A percentile compares a stretch with the other conserved stretches of the same genome.
phyloP scores from a whole-genome alignment of 2,888 invertebrate genomes.

The Pemphredon lugubris region DNA sequence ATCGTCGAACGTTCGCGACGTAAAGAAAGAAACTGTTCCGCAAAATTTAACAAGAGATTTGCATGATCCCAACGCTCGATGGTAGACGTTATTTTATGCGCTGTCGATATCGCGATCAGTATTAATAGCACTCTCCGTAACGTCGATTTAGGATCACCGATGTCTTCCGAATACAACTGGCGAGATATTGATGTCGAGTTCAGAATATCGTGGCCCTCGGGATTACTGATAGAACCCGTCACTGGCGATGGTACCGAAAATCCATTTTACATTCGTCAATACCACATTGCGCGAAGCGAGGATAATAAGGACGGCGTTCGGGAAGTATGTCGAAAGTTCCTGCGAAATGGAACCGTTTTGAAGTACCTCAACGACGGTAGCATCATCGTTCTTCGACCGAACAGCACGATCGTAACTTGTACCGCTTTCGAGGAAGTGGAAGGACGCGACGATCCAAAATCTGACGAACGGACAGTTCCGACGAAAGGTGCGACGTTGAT shows the following conservation, averaged over 20 bases:
- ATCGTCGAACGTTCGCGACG: too few relatives aligned
- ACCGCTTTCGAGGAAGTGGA: conserved; percentile 45
- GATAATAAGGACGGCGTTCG: conserved; percentile 29
- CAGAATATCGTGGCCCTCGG: conserved; percentile 70
- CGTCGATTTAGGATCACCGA: too few relatives aligned
- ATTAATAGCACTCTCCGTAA: too few relatives aligned
- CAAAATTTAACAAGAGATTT: too few relatives aligned
- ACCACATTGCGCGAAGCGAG: conserved; percentile 43
- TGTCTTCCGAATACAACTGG: conserved; percentile 25
- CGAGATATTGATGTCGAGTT: conserved; percentile 54
- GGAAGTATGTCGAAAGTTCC: conserved; percentile 69
- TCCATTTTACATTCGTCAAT: conserved; percentile 74
- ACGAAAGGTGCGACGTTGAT: too few relatives aligned
- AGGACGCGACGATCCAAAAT: background rate
- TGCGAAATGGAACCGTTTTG: conserved; percentile 75
- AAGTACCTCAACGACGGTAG: conserved; percentile 71
- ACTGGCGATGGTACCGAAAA: conserved; percentile 57
- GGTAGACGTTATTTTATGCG: too few relatives aligned
- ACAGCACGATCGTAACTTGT: conserved; percentile 71
- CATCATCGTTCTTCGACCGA: conserved; percentile 71
- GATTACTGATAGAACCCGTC: conserved; percentile 68
- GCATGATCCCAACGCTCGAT: too few relatives aligned
- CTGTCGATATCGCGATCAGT: too few relatives aligned
- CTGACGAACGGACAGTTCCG: background rate
- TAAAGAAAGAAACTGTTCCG: too few relatives aligned